phyloP scores from a whole-genome alignment of 1,140 invertebrate species.

The Anastatus disparis region DNA sequence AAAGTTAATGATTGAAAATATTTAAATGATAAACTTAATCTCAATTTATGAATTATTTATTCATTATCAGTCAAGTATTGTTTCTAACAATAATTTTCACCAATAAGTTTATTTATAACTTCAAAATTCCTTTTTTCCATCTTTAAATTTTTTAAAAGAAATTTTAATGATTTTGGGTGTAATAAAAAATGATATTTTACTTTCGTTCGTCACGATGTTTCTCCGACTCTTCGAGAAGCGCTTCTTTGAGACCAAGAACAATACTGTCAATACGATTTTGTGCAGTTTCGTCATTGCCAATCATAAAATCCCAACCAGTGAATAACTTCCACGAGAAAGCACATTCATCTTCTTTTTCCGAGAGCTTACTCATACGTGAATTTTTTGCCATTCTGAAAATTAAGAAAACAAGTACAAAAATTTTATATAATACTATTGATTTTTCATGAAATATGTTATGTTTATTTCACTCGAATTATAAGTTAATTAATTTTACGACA shows the following conservation, averaged over 20 bases:
- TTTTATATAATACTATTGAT: too few species aligned
- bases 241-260: slow-evolving; percentile 91
- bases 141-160: too few species aligned
- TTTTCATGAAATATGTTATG: background rate
- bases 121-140: too few species aligned
- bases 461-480: background rate
- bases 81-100: too few species aligned
- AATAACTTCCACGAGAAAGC: slow-evolving; percentile 97
- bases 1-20: too few species aligned
- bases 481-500: background rate
- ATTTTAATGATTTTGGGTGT: too few species aligned
- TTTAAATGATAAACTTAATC: too few species aligned
- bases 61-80: too few species aligned
- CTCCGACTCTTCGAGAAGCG: slow-evolving; percentile 90
- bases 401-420: slow-evolving; percentile 18
- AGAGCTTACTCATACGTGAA: slow-evolving; percentile 91
- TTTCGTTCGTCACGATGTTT: slow-evolving; percentile 87
- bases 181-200: slow-evolving; percentile 66
- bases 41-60: too few species aligned
- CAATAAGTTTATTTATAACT: too few species aligned
- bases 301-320: slow-evolving; percentile 98
- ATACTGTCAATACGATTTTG: slow-evolving; percentile 93
- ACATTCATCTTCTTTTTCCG: slow-evolving; percentile 96
- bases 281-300: slow-evolving; percentile 95
- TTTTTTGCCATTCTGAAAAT: slow-evolving; percentile 94